These are phyloP conservation scores for Toxotes jaculatrix DNA, from an alignment of 2,113 vertebrate genomes.

Conservation along the genomic window DNA sequence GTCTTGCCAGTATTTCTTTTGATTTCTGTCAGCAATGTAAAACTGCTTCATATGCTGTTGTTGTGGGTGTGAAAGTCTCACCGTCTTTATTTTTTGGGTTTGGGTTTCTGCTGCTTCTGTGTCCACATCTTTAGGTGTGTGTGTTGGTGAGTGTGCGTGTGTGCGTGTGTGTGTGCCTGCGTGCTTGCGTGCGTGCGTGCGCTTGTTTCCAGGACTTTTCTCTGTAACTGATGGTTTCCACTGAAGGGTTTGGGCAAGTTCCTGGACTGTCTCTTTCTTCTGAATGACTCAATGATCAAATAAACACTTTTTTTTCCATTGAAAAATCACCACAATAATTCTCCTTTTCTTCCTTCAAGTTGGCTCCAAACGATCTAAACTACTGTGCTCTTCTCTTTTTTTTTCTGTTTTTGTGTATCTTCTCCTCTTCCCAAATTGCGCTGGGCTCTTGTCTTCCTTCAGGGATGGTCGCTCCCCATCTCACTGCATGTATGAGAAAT, in stretches of 20 bases:
- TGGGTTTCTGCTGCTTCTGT: slow-evolving; percentile 76
- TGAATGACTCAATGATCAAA: slow-evolving; percentile 88
- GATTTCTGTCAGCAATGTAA: slow-evolving; percentile 88
- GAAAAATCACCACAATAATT: slow-evolving; percentile 93
- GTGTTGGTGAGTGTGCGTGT: slow-evolving; percentile 1
- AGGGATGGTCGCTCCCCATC: slow-evolving; percentile 99
- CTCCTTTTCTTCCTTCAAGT: slow-evolving; percentile 88
- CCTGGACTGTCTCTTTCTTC: slow-evolving; percentile 94
- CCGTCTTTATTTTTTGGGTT: slow-evolving; percentile 80
- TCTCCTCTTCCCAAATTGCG: slow-evolving; percentile 67
- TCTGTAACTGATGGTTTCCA: slow-evolving; percentile 89
- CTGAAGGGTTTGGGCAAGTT: slow-evolving; percentile 89
- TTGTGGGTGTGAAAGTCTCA: slow-evolving; percentile 87
- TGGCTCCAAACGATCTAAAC: slow-evolving; percentile 93
- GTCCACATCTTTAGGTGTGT: slow-evolving; percentile 56
- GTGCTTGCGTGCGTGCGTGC: not conserved
- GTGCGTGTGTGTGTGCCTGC: not conserved
- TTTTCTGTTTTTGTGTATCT: slow-evolving; percentile 84
- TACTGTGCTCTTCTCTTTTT: slow-evolving; percentile 86
- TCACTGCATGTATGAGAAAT: slow-evolving; percentile 99
- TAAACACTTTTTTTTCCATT: slow-evolving; percentile 96
- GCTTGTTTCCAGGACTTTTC: slow-evolving; percentile 71
- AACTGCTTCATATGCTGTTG: slow-evolving; percentile 90
- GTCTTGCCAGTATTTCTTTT: slow-evolving; percentile 85
- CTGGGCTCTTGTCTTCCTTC: slow-evolving; percentile 86